Conservation (phyloP, 1,140 invertebrate genomes). For the Zaprionus ornatus region DNA sequence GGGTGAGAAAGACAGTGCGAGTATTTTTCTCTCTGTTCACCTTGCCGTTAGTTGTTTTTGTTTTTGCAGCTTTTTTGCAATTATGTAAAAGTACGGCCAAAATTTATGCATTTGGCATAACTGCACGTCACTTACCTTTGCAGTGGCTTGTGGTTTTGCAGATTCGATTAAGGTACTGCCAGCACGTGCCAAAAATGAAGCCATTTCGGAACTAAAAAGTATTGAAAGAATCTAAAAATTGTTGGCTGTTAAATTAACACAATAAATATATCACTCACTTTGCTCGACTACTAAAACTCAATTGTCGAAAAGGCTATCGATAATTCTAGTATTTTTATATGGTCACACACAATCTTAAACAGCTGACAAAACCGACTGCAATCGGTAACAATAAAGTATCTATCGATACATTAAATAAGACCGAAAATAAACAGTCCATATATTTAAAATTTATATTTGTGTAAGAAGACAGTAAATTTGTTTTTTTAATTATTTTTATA, state of each 20-base stretch:
- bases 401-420: not conserved
- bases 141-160: conserved; percentile 58
- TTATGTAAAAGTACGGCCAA: conserved; percentile 73
- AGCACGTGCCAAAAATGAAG: conserved; percentile 75
- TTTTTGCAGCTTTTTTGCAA: conserved; percentile 55
- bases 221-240: conserved; percentile 22
- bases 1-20: conserved; percentile 5
- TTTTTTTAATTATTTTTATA: too few relatives aligned
- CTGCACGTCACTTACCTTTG: conserved; percentile 63
- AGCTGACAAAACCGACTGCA: conserved; percentile 7
- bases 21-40: conserved; percentile 28
- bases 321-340: conserved; percentile 21
- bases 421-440: not conserved
- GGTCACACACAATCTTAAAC: conserved; percentile 19
- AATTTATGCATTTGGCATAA: conserved; percentile 18
- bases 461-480: too few relatives aligned
- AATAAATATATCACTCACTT: conserved; percentile 28
- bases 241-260: conserved; percentile 17
- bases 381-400: not conserved
- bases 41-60: conserved; percentile 37
- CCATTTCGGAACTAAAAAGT: conserved; percentile 62
- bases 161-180: conserved; percentile 64
- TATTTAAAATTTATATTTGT: not conserved
- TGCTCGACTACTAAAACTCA: conserved; percentile 22
- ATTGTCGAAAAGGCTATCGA: conserved; percentile 28